These are phyloP conservation scores for Candoia aspera DNA, from an alignment of 2,113 vertebrate genomes.

Conservation along the genomic window DNA sequence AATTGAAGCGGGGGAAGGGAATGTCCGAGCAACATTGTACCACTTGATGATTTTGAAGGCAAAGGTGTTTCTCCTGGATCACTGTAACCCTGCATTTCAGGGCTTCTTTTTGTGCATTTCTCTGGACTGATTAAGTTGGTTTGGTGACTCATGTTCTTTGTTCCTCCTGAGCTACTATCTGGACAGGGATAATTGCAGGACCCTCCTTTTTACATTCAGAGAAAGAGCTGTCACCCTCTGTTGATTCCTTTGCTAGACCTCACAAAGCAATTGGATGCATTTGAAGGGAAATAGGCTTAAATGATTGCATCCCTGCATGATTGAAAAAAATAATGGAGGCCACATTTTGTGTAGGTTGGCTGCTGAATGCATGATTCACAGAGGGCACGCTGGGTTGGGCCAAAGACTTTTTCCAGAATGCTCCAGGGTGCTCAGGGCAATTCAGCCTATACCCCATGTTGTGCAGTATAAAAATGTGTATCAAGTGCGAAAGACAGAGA, in stretches of 20 bases:
- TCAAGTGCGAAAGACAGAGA: not conserved
- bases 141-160: not conserved
- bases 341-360: not conserved
- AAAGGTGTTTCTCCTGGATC: not conserved
- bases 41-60: not conserved
- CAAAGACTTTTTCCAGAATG: not conserved
- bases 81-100: not conserved
- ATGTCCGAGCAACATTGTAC: not conserved
- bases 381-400: not conserved
- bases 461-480: not conserved
- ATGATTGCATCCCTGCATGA: not conserved
- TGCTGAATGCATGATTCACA: not conserved
- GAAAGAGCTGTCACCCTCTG: not conserved
- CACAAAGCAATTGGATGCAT: not conserved
- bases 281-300: not conserved
- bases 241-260: not conserved
- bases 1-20: not conserved
- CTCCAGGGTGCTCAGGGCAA: not conserved
- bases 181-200: not conserved
- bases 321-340: not conserved
- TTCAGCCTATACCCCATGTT: not conserved
- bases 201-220: not conserved
- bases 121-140: not conserved
- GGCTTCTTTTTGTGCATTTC: not conserved
- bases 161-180: not conserved